These are phyloP conservation scores for Calyptommatus sinebrachiatus DNA, from an alignment of 2,113 vertebrate genomes.

Conservation along the genomic window DNA sequence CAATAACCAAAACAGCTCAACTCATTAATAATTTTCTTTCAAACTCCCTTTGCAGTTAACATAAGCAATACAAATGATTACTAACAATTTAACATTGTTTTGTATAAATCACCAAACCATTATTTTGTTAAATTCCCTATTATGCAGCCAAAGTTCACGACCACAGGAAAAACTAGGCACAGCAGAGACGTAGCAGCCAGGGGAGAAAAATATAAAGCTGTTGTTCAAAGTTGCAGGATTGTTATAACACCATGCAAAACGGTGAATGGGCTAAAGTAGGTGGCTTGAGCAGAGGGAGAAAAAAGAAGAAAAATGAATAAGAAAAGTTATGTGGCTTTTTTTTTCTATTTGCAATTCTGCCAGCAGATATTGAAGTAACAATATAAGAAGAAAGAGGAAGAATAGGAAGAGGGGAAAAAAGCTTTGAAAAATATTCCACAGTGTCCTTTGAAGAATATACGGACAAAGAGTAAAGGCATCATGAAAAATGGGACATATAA, in stretches of 20 bases:
- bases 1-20: background rate
- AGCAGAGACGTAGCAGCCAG: conserved; percentile 33
- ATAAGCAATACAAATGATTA: background rate
- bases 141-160: conserved; percentile 32
- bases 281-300: conserved; percentile 43
- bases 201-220: conserved; percentile 23
- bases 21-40: background rate
- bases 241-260: conserved; percentile 60
- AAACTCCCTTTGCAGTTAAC: background rate
- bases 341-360: conserved; percentile 37
- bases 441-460: conserved; percentile 66
- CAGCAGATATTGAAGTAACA: conserved; percentile 61
- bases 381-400: conserved; percentile 25
- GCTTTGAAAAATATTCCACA: conserved; percentile 57
- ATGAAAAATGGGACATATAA: conserved; percentile 66
- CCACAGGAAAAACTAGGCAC: conserved; percentile 29
- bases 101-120: conserved; percentile 36
- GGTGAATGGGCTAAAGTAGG: conserved; percentile 36
- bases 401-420: conserved; percentile 21
- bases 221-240: conserved; percentile 51
- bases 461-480: conserved; percentile 62
- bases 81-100: background rate
- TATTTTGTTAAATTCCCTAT: conserved; percentile 51
- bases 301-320: conserved; percentile 56
- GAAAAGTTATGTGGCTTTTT: conserved; percentile 31